Evolutionary conservation across 2,797 vertebrate species (phyloP), one percentile per base, ranked within the genome.

Genomic region (Eurystomus glaucurus): DNA sequence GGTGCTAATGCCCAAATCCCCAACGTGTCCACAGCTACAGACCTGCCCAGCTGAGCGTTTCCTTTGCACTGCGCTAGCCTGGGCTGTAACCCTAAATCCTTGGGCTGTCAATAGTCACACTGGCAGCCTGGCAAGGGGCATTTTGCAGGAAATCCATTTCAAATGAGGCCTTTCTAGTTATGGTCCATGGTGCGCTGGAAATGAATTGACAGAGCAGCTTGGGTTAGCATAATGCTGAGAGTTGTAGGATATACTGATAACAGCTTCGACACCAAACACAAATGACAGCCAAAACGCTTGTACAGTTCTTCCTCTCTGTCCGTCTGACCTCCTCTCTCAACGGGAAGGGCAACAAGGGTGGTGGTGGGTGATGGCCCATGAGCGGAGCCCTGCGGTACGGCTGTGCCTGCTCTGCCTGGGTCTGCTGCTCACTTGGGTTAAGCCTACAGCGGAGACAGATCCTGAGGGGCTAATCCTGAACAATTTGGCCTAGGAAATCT

Each of bases 111-210:
- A 19, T 13, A 60, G 48, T 37, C 45, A 23, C 4, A 5, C 31
- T 6, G 14, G 62, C 25, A 89, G 29, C 9, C 19, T 5, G 5
- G 4, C 14, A 5, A 22, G 8, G 4, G 1, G 19, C 17, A 14
- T 19, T 84, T 51, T 58, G 26, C n/a, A 80, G 39, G 19, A 41
- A 81, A 54, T 69, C 3, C 14, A 31, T 58, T 85, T 74, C 39
- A 83, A 69, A 43, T 52, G 1, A 64, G 33, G 22, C 2, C 2
- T 41, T 64, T 71, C 25, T 50, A 25, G 11, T n/a, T 61, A 37
- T 8, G 25, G 29, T 10, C 70, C 0, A 0, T 60, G 58, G 16
- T 35, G 31, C 6, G 11, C 4, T 22, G 11, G 54, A 75, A 76
- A 71, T 0, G 3, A 62, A 46, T 31, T 31, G 80, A 29, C 20